A percentile compares a stretch with the other conserved stretches of the same genome.
phyloP scores from a whole-genome alignment of 1,140 invertebrate species.

The Dryas iulia region DNA sequence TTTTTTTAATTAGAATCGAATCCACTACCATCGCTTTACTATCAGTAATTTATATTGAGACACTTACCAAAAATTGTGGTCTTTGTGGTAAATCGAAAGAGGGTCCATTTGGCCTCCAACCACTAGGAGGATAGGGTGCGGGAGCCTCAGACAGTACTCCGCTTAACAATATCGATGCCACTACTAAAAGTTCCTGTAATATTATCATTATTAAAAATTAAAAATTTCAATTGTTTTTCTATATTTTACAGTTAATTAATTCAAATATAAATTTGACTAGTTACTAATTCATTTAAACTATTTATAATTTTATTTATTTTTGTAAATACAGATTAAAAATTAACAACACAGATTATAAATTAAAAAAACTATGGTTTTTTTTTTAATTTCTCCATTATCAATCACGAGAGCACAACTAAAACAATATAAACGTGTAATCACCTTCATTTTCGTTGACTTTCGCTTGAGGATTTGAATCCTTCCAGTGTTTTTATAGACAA shows the following conservation, averaged over 20 bases:
- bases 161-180: constrained; percentile 45
- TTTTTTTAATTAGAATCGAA: no score
- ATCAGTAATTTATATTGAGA: no score
- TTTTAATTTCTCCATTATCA: neutral
- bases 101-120: constrained; percentile 81
- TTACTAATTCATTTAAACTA: no score
- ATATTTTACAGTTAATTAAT: no score
- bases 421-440: constrained; percentile 66
- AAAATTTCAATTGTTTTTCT: no score
- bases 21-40: no score
- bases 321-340: neutral
- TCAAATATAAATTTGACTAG: no score
- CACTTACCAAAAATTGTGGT: constrained; percentile 14
- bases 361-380: neutral
- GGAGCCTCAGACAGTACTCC: constrained; percentile 48
- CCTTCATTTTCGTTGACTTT: constrained; percentile 74
- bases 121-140: constrained; percentile 78
- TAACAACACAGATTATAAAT: neutral
- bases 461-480: constrained; percentile 43
- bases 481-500: constrained; percentile 72
- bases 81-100: constrained; percentile 77
- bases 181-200: constrained; percentile 46
- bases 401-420: constrained; percentile 11
- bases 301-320: no score
- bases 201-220: neutral